These are phyloP conservation scores for Morpho helenor DNA, from an alignment of 2,888 invertebrate genomes.

Conservation along the genomic window DNA sequence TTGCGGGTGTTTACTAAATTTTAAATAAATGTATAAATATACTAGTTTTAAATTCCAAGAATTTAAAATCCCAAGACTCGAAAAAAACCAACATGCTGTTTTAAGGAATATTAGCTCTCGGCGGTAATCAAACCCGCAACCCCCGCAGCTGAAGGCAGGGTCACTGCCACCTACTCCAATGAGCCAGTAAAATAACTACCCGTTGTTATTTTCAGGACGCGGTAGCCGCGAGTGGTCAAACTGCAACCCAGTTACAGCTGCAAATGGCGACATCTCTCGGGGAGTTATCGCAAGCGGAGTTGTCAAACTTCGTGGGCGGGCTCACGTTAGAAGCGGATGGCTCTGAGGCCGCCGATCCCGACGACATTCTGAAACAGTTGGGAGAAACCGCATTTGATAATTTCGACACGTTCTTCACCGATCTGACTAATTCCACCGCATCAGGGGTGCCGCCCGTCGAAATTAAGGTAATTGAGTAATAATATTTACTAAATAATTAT, in stretches of 20 bases:
- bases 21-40: no score
- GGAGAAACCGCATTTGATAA: constrained; percentile 91
- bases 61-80: no score
- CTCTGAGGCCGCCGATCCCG: constrained; percentile 80
- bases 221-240: constrained; percentile 77
- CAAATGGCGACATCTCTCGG: constrained; percentile 78
- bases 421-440: constrained; percentile 85
- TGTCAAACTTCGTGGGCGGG: constrained; percentile 82
- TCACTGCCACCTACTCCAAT: no score
- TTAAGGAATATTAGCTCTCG: no score
- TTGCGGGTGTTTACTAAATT: no score
- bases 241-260: constrained; percentile 68
- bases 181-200: no score
- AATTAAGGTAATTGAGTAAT: constrained; percentile 78
- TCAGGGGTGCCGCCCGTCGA: constrained; percentile 79
- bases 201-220: constrained; percentile 71
- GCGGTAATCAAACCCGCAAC: no score
- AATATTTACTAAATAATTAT: no score
- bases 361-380: constrained; percentile 89
- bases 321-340: constrained; percentile 73
- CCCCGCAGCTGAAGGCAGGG: no score
- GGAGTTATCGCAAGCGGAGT: constrained; percentile 86
- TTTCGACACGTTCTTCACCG: constrained; percentile 89
- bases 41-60: no score
- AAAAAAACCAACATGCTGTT: no score